Conservation (phyloP, 2,888 invertebrate genomes). For the Zaprionus bogoriensis region DNA sequence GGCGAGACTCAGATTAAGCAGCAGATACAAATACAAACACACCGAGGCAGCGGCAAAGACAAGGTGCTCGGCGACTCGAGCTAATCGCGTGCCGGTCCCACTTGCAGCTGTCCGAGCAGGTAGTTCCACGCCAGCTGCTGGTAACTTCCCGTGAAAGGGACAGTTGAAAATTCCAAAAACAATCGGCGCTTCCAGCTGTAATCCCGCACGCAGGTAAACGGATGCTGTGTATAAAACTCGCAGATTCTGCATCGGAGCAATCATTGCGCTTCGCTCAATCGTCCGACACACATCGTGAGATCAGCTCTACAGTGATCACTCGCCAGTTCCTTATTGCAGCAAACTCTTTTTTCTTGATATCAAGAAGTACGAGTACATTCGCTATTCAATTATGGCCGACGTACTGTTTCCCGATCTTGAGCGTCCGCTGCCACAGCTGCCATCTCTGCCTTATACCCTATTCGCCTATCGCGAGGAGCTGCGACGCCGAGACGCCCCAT, state of each 20-base stretch:
- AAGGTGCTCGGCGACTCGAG: conserved; percentile 12
- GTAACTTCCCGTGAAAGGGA: conserved; percentile 27
- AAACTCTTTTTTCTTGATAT: too few species aligned
- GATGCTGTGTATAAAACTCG: conserved; percentile 49
- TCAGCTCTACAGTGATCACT: too few species aligned
- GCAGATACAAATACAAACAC: not conserved
- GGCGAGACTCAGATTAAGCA: not conserved
- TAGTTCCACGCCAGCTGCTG: conserved; percentile 58
- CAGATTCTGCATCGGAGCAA: not conserved
- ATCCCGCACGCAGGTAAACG: conserved; percentile 9
- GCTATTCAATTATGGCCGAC: conserved; percentile 46
- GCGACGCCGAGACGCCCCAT: conserved; percentile 58
- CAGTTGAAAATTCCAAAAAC: conserved; percentile 25
- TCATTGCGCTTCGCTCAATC: conserved; percentile 36
- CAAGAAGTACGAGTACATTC: too few species aligned
- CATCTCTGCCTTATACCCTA: conserved; percentile 62
- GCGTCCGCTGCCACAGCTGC: conserved; percentile 62
- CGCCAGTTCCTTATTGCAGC: not conserved
- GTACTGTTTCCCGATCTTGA: conserved; percentile 60
- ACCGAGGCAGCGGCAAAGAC: not conserved
- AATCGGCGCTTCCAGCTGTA: conserved; percentile 26
- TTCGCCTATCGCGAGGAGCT: conserved; percentile 67
- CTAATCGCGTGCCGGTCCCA: conserved; percentile 57
- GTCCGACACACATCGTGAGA: conserved; percentile 17
- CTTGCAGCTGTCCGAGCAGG: conserved; percentile 69